Evolutionary conservation across 92 coral and sea anemone species (phyloP).

Genomic region (Epizoanthus rinbou): DNA sequence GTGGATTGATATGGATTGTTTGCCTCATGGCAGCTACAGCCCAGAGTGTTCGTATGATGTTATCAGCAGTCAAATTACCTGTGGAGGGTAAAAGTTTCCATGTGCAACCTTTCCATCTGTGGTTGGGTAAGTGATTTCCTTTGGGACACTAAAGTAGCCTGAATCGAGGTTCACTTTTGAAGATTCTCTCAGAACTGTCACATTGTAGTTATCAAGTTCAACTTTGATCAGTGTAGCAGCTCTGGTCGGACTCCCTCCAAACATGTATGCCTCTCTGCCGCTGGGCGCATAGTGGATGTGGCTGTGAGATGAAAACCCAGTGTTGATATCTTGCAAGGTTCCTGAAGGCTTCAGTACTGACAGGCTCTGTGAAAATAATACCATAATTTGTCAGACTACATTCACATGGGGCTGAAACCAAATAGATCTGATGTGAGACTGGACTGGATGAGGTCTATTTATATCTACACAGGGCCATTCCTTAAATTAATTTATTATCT

Average conservation of each 20-base stretch:
- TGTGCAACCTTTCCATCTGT: constrained; percentile 67
- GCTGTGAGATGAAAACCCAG: constrained; percentile 62
- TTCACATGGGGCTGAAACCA: no score
- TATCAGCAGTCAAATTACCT: constrained; percentile 50
- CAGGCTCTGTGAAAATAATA: constrained; percentile 51
- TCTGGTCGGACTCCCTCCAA: constrained; percentile 71
- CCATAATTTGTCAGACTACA: no score
- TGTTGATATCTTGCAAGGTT: constrained; percentile 51
- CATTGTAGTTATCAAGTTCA: constrained; percentile 53
- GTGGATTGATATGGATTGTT: no score
- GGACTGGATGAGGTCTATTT: no score
- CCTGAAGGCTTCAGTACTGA: constrained; percentile 75
- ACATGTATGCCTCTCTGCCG: constrained; percentile 71
- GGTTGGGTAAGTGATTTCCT: constrained; percentile 72
- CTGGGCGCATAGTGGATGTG: constrained; percentile 58
- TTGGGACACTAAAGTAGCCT: constrained; percentile 81
- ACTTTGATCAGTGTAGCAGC: constrained; percentile 69
- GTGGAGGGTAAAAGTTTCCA: constrained; percentile 87
- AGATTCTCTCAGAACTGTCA: constrained; percentile 69
- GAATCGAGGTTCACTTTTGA: constrained; percentile 51
- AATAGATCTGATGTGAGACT: no score
- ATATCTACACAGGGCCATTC: no score
- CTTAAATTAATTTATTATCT: no score
- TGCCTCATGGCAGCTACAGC: background rate
- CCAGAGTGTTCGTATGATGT: background rate